These are phyloP conservation scores for Chaetorhynchus papuensis DNA, from an alignment of 2,113 vertebrate species.

Conservation along the genomic window DNA sequence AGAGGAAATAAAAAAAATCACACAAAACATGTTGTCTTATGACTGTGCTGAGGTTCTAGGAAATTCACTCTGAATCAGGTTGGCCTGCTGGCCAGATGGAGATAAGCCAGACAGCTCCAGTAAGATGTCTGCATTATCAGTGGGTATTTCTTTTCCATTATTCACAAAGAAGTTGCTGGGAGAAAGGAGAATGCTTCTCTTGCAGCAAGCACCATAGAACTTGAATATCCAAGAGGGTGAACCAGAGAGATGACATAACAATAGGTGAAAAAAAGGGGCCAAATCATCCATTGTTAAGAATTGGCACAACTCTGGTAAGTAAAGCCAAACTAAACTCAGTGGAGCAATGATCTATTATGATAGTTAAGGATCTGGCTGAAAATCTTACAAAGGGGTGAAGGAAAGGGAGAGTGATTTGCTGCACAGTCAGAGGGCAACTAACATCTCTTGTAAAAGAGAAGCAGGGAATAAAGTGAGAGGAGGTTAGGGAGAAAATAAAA, in stretches of 20 bases:
- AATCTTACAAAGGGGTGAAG: not conserved
- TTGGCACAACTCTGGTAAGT: not conserved
- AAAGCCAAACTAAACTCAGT: not conserved
- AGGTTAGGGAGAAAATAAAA: not conserved
- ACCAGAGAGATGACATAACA: not conserved
- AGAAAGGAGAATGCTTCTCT: not conserved
- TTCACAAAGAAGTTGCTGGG: not conserved
- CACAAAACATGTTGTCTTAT: not conserved
- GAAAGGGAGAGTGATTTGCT: not conserved
- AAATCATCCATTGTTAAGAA: not conserved
- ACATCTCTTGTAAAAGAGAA: not conserved
- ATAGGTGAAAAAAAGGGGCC: not conserved
- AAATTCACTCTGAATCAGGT: not conserved
- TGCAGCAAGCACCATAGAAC: not conserved
- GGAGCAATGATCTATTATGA: not conserved
- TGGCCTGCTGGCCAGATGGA: not conserved
- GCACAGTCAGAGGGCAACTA: not conserved
- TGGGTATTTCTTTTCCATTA: not conserved
- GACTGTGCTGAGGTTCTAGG: not conserved
- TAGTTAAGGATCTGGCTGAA: not conserved
- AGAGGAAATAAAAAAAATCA: not conserved
- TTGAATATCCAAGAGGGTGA: not conserved
- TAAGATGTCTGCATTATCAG: not conserved
- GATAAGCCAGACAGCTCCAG: not conserved
- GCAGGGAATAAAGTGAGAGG: not conserved